phyloP scores from a whole-genome alignment of 2,888 invertebrate species.

The Bibio marci region DNA sequence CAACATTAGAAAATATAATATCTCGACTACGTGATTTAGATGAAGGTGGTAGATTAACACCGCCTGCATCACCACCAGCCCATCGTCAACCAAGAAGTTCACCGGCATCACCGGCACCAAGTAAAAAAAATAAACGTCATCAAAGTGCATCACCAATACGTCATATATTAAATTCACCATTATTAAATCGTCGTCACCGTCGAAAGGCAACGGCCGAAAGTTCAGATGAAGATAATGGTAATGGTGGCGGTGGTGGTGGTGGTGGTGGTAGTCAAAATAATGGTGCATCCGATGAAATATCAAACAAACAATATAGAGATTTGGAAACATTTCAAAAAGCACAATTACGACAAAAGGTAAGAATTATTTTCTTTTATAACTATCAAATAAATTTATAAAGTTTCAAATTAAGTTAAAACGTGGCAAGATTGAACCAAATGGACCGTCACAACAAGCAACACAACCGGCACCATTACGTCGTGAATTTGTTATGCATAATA shows the following conservation, averaged over 20 bases:
- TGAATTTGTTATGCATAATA: conserved; percentile 93
- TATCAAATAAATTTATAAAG: conserved; percentile 5
- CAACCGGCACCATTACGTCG: conserved; percentile 38
- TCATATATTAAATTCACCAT: conserved; percentile 68
- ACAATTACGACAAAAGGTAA: conserved; percentile 76
- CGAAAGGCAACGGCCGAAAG: conserved; percentile 64
- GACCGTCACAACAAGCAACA: conserved; percentile 23
- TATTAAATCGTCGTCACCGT: conserved; percentile 55
- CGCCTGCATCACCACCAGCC: conserved; percentile 33
- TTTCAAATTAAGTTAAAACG: conserved; percentile 46
- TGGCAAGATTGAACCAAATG: conserved; percentile 40
- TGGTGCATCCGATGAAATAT: conserved; percentile 19
- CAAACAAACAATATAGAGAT: conserved; percentile 48
- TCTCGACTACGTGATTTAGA: conserved; percentile 35
- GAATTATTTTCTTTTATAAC: conserved; percentile 8
- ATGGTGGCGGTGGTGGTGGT: conserved; percentile 13
- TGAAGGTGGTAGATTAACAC: conserved; percentile 32
- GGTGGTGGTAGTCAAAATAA: conserved; percentile 22
- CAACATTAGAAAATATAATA: conserved; percentile 39
- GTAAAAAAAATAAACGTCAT: conserved; percentile 55
- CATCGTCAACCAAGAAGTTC: conserved; percentile 56
- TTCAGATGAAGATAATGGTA: conserved; percentile 54
- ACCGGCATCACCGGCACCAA: conserved; percentile 55
- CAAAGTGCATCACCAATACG: conserved; percentile 67
- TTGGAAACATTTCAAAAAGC: conserved; percentile 85